Percentiles rank a stretch among this genome's conserved stretches.
Evolutionary conservation across 2,888 invertebrate genomes (phyloP).

Genomic region (Ernsta delagoae): DNA sequence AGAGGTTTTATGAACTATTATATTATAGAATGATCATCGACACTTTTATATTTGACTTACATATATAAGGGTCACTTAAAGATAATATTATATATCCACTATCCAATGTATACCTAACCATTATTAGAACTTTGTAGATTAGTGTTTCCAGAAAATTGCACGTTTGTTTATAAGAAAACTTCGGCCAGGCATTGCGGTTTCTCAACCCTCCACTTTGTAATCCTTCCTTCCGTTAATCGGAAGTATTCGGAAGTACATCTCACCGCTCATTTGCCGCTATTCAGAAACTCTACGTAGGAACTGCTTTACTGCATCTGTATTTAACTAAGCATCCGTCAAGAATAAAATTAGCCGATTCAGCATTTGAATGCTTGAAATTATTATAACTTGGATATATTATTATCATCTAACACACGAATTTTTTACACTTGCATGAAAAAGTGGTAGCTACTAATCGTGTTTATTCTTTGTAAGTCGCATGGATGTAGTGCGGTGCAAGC

Average conservation of each 20-base stretch:
- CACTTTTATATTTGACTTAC: too few species aligned
- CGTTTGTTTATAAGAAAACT: neutral
- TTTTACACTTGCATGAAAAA: too few species aligned
- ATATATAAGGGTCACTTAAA: too few species aligned
- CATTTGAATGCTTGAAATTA: neutral
- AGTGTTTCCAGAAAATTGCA: neutral
- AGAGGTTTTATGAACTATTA: too few species aligned
- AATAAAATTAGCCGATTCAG: neutral
- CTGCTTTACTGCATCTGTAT: neutral
- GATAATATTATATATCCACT: too few species aligned
- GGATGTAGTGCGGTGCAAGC: neutral
- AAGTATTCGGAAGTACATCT: neutral
- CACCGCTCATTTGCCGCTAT: neutral
- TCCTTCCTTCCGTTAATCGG: neutral
- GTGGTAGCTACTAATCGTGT: too few species aligned
- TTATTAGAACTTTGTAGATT: neutral
- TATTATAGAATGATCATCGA: too few species aligned
- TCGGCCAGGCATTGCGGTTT: neutral
- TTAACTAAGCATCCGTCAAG: neutral
- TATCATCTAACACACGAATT: too few species aligned
- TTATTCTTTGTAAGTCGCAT: neutral
- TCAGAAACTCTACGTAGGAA: neutral
- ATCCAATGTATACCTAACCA: too few species aligned
- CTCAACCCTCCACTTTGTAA: neutral
- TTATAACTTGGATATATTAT: too few species aligned